Evolutionary conservation across 2,888 invertebrate genomes (phyloP).

Genomic region (Aphodius sticticus): DNA sequence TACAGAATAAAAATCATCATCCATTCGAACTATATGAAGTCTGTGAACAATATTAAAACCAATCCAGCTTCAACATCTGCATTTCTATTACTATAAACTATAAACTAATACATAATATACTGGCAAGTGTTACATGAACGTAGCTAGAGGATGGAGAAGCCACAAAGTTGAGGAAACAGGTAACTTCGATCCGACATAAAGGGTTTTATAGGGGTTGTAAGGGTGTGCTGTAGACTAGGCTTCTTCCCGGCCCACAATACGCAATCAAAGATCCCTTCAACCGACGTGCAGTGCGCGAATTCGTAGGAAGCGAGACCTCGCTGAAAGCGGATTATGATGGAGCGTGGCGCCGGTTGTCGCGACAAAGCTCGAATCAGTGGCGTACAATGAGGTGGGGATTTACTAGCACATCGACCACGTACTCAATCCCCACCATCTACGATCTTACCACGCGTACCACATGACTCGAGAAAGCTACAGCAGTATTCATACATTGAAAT

Average conservation of each 20-base stretch:
- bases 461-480: no score
- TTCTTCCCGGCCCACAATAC: background rate
- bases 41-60: no score
- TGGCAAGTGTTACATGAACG: background rate
- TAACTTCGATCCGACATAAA: background rate
- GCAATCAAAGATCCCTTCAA: background rate
- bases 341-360: background rate
- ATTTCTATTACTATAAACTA: no score
- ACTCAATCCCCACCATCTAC: background rate
- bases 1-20: no score
- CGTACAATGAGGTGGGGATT: background rate
- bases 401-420: conserved; percentile 4
- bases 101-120: no score
- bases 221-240: background rate
- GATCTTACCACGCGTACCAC: background rate
- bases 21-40: no score
- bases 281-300: background rate
- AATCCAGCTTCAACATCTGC: no score
- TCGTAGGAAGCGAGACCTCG: background rate
- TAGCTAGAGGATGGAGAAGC: background rate
- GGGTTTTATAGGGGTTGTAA: background rate
- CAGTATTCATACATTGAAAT: no score
- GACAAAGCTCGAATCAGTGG: conserved; percentile 4
- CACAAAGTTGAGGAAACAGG: background rate
- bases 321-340: background rate